These are phyloP conservation scores for Tragelaphus imberbis DNA, from an alignment of 2,113 vertebrate species.

Conservation along the genomic window DNA sequence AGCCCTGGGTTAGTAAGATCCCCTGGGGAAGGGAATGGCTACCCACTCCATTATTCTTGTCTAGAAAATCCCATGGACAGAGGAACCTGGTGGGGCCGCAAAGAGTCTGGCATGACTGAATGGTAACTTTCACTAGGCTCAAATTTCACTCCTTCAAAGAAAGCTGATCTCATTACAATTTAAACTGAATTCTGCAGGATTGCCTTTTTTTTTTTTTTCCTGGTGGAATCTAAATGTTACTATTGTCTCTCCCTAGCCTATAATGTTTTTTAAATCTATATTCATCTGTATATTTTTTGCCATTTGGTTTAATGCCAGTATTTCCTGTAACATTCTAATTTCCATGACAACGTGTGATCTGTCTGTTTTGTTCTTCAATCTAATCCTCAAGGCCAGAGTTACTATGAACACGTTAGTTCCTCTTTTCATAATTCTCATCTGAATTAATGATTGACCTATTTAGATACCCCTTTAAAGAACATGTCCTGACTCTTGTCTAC, in stretches of 20 bases:
- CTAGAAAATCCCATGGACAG: not conserved
- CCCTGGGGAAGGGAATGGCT: not conserved
- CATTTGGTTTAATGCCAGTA: not conserved
- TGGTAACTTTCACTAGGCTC: not conserved
- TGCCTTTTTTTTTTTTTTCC: not conserved
- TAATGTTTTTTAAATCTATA: not conserved
- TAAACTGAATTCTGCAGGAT: not conserved
- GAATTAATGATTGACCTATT: not conserved
- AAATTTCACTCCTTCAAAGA: not conserved
- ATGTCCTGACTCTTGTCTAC: not conserved
- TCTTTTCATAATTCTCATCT: not conserved
- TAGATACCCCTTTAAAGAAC: not conserved
- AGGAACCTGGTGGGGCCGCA: accelerated
- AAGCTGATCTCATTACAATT: not conserved
- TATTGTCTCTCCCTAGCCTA: not conserved
- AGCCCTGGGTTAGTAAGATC: not conserved
- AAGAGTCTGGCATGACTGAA: not conserved
- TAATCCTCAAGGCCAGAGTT: not conserved
- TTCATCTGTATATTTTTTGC: not conserved
- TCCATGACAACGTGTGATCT: not conserved
- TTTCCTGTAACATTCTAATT: not conserved
- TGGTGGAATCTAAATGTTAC: not conserved
- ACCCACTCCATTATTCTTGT: not conserved
- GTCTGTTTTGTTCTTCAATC: not conserved
- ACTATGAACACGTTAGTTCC: not conserved